A percentile compares a stretch with the other conserved stretches of the same genome.
Conservation (phyloP, 2,888 invertebrate genomes). For the Octonoba sinensis region DNA sequence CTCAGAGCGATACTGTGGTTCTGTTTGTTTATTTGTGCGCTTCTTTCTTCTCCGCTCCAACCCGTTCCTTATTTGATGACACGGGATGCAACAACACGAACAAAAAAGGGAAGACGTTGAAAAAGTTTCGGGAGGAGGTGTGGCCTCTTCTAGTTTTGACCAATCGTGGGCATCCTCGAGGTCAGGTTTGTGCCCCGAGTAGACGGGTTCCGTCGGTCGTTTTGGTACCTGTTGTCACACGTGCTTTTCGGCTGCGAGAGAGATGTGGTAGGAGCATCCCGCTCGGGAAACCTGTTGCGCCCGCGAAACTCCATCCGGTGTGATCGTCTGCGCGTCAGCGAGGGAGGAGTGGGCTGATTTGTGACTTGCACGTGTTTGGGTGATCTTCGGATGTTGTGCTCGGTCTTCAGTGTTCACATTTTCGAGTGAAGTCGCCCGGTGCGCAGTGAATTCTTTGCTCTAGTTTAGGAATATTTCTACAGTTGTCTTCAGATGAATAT, state of each 20-base stretch:
- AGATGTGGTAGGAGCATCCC: constrained; percentile 19
- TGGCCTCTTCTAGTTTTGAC: constrained; percentile 52
- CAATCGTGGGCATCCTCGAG: constrained; percentile 41
- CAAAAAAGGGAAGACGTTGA: constrained; percentile 52
- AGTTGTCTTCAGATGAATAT: no score
- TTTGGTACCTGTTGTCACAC: constrained; percentile 51
- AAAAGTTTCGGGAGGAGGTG: constrained; percentile 42
- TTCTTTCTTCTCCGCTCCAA: constrained; percentile 12
- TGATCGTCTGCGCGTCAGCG: background rate
- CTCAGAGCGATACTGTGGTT: constrained; percentile 5
- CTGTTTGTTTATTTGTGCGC: constrained; percentile 30
- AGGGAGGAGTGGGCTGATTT: background rate
- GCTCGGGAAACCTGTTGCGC: constrained; percentile 42
- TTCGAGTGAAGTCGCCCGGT: no score
- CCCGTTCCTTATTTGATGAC: constrained; percentile 53
- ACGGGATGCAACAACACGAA: constrained; percentile 31
- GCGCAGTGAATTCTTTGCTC: no score
- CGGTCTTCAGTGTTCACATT: no score
- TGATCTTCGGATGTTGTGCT: no score
- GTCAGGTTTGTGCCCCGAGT: constrained; percentile 48
- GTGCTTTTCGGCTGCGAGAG: constrained; percentile 37
- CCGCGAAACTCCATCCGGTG: constrained; percentile 3
- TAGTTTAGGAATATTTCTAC: no score
- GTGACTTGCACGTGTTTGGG: no score
- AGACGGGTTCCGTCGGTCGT: constrained; percentile 15